Percentiles rank a stretch among this genome's conserved stretches.
phyloP scores from a whole-genome alignment of 1,140 invertebrate species.

The Drosophila seguyi region DNA sequence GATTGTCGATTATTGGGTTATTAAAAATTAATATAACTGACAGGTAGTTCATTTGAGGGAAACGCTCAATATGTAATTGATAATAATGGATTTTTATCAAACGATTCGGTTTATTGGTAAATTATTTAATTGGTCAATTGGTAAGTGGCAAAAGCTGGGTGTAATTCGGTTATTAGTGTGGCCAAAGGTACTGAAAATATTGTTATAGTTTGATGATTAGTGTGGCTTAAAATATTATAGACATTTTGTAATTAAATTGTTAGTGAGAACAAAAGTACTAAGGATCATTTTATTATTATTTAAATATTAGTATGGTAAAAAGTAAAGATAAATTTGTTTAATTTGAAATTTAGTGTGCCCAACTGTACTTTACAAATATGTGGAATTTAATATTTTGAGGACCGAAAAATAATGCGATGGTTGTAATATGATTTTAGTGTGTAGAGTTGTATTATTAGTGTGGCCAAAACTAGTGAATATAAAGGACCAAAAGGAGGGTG shows the following conservation, averaged over 20 bases:
- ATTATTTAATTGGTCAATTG: conserved; percentile 4
- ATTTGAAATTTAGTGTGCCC: too few species aligned
- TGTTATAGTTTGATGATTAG: neutral
- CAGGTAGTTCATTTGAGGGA: conserved; percentile 8
- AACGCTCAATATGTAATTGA: conserved; percentile 12
- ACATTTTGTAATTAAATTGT: too few species aligned
- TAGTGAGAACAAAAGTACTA: neutral
- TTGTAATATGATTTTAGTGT: too few species aligned
- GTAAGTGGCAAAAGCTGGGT: neutral
- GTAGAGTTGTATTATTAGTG: too few species aligned
- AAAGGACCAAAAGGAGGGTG: neutral
- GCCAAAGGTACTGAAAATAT: neutral
- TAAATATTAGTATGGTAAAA: neutral
- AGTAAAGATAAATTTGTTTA: too few species aligned
- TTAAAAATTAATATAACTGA: conserved; percentile 16
- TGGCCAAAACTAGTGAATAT: neutral
- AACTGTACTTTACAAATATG: too few species aligned
- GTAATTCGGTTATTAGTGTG: neutral
- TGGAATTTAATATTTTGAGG: too few species aligned
- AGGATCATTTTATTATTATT: too few species aligned
- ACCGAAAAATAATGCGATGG: too few species aligned
- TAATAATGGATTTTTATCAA: conserved; percentile 6
- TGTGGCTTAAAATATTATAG: too few species aligned
- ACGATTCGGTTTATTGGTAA: neutral
- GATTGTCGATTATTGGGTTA: conserved; percentile 13